Percentiles rank a stretch among this genome's conserved stretches.
These are phyloP conservation scores for Xiphydria camelus DNA, from an alignment of 2,888 invertebrate genomes.

Conservation along the genomic window DNA sequence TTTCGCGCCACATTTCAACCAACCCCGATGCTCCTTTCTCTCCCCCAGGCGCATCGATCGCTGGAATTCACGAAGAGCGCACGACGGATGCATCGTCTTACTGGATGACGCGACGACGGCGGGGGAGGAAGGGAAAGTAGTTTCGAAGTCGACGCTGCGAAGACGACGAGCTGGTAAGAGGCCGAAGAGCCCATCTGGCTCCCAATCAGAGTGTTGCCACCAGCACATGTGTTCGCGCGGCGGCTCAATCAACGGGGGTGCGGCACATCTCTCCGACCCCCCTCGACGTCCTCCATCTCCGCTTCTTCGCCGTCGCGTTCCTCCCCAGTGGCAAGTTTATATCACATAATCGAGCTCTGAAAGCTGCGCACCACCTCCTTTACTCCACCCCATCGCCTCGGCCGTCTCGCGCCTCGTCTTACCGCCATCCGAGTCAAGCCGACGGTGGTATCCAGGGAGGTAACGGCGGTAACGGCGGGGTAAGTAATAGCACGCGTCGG, in stretches of 20 bases:
- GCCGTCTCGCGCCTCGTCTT: too few species aligned
- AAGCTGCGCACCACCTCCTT: conserved; percentile 10
- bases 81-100: too few species aligned
- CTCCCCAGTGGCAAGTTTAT: conserved; percentile 39
- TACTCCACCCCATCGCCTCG: conserved; percentile 6
- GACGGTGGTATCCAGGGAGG: conserved; percentile 4
- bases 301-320: conserved; percentile 21
- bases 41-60: too few species aligned
- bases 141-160: too few species aligned
- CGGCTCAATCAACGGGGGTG: conserved; percentile 46
- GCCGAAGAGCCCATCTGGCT: conserved; percentile 48
- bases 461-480: conserved; percentile 21
- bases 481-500: conserved; percentile 22
- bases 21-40: too few species aligned
- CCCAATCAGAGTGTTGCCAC: conserved; percentile 50
- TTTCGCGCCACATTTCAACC: too few species aligned
- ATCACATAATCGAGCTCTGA: conserved; percentile 42
- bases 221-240: conserved; percentile 48
- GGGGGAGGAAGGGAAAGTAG: too few species aligned
- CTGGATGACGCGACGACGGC: too few species aligned
- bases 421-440: conserved; percentile 14
- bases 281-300: conserved; percentile 28
- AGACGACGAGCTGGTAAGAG: conserved; percentile 26
- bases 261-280: conserved; percentile 28
- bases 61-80: too few species aligned